A percentile compares a stretch with the other conserved stretches of the same genome.
Conservation (phyloP, 2,888 invertebrate genomes). For the Bellardia pandia region DNA sequence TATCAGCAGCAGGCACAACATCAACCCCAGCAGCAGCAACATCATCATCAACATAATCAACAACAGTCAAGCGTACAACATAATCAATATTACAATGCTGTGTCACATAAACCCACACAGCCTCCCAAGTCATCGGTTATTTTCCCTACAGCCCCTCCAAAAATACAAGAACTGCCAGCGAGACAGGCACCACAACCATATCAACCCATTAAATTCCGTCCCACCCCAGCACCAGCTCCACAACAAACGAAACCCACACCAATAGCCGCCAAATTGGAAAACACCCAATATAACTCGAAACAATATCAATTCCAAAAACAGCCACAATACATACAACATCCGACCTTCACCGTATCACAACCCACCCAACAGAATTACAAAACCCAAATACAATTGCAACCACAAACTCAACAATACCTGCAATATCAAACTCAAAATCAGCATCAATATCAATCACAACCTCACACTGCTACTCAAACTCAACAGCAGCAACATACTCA, state of each 20-base stretch:
- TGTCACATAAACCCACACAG: constrained; percentile 63
- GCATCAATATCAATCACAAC: constrained; percentile 24
- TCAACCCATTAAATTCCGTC: constrained; percentile 82
- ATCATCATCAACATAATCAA: constrained; percentile 67
- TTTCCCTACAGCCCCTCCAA: constrained; percentile 80
- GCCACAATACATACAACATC: constrained; percentile 80
- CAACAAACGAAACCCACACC: constrained; percentile 79
- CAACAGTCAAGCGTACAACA: constrained; percentile 67
- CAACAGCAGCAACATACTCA: constrained; percentile 66
- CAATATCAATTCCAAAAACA: constrained; percentile 84
- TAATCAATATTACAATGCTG: constrained; percentile 63
- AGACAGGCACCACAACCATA: constrained; percentile 77
- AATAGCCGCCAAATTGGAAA: constrained; percentile 78
- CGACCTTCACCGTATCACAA: constrained; percentile 77
- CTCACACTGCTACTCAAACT: constrained; percentile 28
- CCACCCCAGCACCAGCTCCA: constrained; percentile 78
- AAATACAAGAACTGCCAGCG: constrained; percentile 76
- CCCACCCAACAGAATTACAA: constrained; percentile 73
- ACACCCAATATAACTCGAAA: constrained; percentile 76
- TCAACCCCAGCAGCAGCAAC: constrained; percentile 75
- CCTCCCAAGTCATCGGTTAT: constrained; percentile 75
- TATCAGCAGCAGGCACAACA: constrained; percentile 74
- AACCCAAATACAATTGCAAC: constrained; percentile 57
- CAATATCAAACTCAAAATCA: constrained; percentile 26
- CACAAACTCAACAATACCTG: constrained; percentile 55